Conservation (phyloP, 2,888 invertebrate genomes). For the Merodon equestris region DNA sequence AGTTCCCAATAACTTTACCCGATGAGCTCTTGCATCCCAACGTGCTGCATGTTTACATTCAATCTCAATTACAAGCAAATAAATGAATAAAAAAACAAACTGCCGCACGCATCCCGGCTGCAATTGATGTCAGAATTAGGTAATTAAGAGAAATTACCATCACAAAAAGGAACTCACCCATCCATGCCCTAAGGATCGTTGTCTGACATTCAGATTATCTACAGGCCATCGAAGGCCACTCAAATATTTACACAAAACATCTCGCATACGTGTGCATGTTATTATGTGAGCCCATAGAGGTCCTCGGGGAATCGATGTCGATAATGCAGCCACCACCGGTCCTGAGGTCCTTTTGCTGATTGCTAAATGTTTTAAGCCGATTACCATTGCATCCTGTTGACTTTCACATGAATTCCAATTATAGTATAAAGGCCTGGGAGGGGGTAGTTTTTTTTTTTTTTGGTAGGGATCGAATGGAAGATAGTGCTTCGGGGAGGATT, state of each 20-base stretch:
- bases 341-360: constrained; percentile 4
- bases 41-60: not conserved
- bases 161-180: not conserved
- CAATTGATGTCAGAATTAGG: constrained; percentile 55
- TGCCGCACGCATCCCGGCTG: constrained; percentile 4
- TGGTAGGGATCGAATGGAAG: constrained; percentile 13
- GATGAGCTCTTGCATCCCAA: too few relatives aligned
- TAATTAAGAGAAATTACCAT: constrained; percentile 62
- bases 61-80: constrained; percentile 40
- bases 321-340: constrained; percentile 16
- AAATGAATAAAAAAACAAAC: constrained; percentile 23
- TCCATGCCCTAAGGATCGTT: constrained; percentile 38
- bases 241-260: constrained; percentile 67
- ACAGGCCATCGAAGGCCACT: constrained; percentile 51
- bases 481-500: constrained; percentile 43
- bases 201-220: constrained; percentile 27
- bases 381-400: constrained; percentile 65
- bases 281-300: constrained; percentile 42
- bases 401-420: constrained; percentile 51
- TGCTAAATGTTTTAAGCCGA: constrained; percentile 51
- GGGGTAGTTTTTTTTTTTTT: not conserved
- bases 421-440: constrained; percentile 23
- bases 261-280: constrained; percentile 59
- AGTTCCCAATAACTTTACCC: too few relatives aligned
- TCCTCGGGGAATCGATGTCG: constrained; percentile 20